Conservation (phyloP, 2,113 vertebrate genomes). For the Chloropsis cyanopogon region DNA sequence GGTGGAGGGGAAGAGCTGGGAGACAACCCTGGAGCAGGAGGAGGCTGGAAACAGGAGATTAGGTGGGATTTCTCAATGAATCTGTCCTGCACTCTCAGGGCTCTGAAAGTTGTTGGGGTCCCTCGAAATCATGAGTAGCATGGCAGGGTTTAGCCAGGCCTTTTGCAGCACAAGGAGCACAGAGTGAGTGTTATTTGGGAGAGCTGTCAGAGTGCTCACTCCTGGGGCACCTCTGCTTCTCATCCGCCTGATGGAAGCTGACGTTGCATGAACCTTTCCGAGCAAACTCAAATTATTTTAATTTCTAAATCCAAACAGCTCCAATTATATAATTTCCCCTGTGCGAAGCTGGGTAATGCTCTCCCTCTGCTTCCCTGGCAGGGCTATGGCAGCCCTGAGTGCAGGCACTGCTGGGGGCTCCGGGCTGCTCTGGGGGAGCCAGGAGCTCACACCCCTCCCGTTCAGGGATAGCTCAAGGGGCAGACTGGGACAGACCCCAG, state of each 20-base stretch:
- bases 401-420: background rate
- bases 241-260: conserved; percentile 59
- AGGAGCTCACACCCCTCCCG: background rate
- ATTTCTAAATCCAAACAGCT: conserved; percentile 72
- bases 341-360: conserved; percentile 24
- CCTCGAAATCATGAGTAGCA: background rate
- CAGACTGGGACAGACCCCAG: background rate
- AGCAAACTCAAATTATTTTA: conserved; percentile 68
- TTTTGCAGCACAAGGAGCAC: background rate
- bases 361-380: conserved; percentile 22
- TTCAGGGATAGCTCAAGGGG: background rate
- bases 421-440: background rate
- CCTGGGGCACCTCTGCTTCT: conserved; percentile 54
- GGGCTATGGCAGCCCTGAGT: background rate
- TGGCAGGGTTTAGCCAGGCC: accelerated
- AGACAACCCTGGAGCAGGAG: background rate
- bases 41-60: background rate
- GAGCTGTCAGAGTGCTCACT: conserved; percentile 47
- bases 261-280: conserved; percentile 61
- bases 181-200: conserved; percentile 21
- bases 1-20: background rate
- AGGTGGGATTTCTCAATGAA: background rate
- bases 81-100: accelerated
- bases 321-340: conserved; percentile 68
- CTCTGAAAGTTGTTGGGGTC: background rate